Base-by-base conservation (phyloP, 1,140 invertebrate genomes). In the Trichonephila clavata region DNA sequence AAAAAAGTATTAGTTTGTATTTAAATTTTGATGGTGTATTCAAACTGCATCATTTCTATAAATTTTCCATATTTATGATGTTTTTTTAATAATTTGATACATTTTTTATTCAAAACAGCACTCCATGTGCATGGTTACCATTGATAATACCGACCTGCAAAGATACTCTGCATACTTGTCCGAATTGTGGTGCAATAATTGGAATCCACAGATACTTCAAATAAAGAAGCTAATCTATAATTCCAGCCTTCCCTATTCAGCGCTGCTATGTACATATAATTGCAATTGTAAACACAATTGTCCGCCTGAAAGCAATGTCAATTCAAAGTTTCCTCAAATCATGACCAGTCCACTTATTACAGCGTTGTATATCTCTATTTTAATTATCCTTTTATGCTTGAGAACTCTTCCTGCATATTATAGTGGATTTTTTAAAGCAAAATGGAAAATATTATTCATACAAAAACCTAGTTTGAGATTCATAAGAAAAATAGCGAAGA, bases 161-260 rank as follows among this genome's bases (percentile, higher is more conserved):
- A 94, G 93, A 94, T n/a, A 94, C 93, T 21, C 71, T 94, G 8
- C 93, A 94, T 43, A 59, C 71, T 6, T 94, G 93, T 71, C 93
- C 93, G 2, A 94, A 90, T 16, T 94, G 93, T 84, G 87, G 87
- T 68, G 59, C 71, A 27, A 83, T 60, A 20, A 60, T 94, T 68
- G 93, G 93, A 13, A 77, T 94, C 5, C 86, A 94, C 13, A 94
- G 92, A 63, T 93, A 93, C 27, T 93, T 93, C 68, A 88, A 87
- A 65, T 93, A 63, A 86, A 32, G 2, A 77, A 77, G 27, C 27
- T 16, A 18, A 32, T 32, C 32, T 14, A 16, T 16, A 39, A 32
- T 77, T 77, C 71, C 71, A 20, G 32, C 27, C 24, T 77, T 39
- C 18, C 71, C 32, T 27, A 39, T 14, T 18, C 32, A 77, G 27